These are phyloP conservation scores for Manduca sexta DNA, from an alignment of 1,140 invertebrate genomes.

Conservation along the genomic window DNA sequence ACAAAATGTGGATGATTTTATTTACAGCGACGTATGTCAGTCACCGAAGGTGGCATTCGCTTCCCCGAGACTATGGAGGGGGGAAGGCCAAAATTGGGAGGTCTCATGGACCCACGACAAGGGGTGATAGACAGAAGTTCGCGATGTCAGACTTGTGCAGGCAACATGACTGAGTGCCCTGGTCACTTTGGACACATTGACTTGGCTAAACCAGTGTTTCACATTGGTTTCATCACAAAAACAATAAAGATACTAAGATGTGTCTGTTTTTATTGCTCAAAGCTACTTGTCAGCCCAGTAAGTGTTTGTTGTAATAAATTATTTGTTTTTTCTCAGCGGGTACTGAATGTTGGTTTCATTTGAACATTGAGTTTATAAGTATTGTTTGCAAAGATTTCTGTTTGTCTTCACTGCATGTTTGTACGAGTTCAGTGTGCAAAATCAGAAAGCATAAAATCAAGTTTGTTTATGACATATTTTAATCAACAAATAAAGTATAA, in stretches of 20 bases:
- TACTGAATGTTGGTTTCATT: not conserved
- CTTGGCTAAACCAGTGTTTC: conserved; percentile 98
- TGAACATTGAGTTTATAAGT: no score
- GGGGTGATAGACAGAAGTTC: conserved; percentile 96
- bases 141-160: conserved; percentile 98
- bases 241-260: conserved; percentile 97
- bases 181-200: conserved; percentile 99
- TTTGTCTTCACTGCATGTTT: no score
- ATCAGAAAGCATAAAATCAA: no score
- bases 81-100: conserved; percentile 96
- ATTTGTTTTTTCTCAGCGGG: not conserved
- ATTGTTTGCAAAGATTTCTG: no score
- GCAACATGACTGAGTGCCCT: conserved; percentile 98
- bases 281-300: conserved; percentile 94
- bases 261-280: conserved; percentile 98
- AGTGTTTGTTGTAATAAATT: conserved; percentile 55
- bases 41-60: conserved; percentile 96
- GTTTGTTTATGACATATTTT: no score
- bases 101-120: conserved; percentile 99
- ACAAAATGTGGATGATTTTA: conserved; percentile 34
- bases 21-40: conserved; percentile 94
- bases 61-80: conserved; percentile 99
- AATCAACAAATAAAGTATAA: no score
- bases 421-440: no score
- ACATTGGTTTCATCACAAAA: conserved; percentile 98